Conservation (phyloP, 2,113 vertebrate species). For the Bujurquina vittata region DNA sequence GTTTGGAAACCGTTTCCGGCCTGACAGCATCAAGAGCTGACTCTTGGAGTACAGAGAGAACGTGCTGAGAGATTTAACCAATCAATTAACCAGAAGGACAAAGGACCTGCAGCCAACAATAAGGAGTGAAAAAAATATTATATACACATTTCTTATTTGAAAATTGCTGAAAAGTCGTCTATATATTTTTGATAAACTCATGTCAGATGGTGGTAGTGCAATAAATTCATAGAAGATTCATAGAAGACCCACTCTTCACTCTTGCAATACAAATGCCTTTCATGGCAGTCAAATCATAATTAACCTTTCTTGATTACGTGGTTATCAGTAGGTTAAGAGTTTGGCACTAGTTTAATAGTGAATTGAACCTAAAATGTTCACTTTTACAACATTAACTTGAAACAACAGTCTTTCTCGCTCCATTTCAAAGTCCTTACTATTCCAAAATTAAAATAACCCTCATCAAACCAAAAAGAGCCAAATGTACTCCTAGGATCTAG, state of each 20-base stretch:
- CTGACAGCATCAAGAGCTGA: neutral
- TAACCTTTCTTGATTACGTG: neutral
- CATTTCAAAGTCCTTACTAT: neutral
- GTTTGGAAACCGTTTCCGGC: neutral
- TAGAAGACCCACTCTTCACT: neutral
- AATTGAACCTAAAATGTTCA: neutral
- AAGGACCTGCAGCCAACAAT: no score
- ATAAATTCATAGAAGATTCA: neutral
- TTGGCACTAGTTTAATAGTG: neutral
- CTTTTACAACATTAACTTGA: neutral
- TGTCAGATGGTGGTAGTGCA: neutral
- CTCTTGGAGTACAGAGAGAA: neutral
- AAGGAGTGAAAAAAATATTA: no score
- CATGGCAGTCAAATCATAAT: neutral
- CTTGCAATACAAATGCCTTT: neutral
- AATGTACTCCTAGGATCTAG: no score
- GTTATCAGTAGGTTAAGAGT: neutral
- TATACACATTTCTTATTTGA: no score
- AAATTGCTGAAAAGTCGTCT: neutral
- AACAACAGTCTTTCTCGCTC: neutral
- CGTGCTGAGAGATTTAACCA: neutral
- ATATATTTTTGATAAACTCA: neutral
- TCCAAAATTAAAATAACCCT: neutral
- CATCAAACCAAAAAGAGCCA: no score
- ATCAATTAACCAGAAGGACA: neutral